Evolutionary conservation across 2,888 invertebrate genomes (phyloP), one percentile per base, ranked within the genome.

Genomic region (Caprella mutica): DNA sequence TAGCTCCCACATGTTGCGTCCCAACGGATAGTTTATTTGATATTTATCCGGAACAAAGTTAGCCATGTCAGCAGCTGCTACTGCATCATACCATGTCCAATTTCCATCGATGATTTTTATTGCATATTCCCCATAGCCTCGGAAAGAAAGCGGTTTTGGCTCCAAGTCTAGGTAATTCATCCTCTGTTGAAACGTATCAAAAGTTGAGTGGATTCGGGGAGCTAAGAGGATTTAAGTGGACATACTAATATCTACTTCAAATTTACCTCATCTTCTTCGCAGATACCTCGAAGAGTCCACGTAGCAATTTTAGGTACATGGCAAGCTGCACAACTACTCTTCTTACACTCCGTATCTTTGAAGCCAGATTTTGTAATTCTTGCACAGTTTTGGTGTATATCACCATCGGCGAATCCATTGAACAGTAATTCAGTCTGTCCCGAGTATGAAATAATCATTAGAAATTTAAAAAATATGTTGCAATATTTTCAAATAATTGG

Each of bases 261-360:
- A n/a, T n/a, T n/a, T n/a, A 59, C 59, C 59, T 56, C 29, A 6
- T 59, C 59, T 27, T 56, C 59, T 40, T 59, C 59, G 30, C 59
- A 59, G 39, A 59, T 59, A 6, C 59, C 59, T 30, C 59, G 6
- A 17, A 57, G 56, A n/a, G 57, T 60, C 60, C 60, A 60, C 6
- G 56, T 60, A 29, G 35, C 44, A 9, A 42, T 40, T 14, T 42
- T 43, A 3, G 27, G 27, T 21, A 52, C 40, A 35, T 50, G 54
- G 42, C 60, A 56, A 30, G 50, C 52, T 23, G 60, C 48, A 39
- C 60, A 60, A 44, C 56, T 56, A 38, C 35, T 33, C 21, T 50
- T 42, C 21, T 51, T 17, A 39, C 56, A 60, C 40, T 30, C 46
- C 3, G 56, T 57, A 43, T 57, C 56, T 33, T 51, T 51, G 23